Evolutionary conservation across 1,140 invertebrate species (phyloP).

Genomic region (Gryllus bimaculatus): DNA sequence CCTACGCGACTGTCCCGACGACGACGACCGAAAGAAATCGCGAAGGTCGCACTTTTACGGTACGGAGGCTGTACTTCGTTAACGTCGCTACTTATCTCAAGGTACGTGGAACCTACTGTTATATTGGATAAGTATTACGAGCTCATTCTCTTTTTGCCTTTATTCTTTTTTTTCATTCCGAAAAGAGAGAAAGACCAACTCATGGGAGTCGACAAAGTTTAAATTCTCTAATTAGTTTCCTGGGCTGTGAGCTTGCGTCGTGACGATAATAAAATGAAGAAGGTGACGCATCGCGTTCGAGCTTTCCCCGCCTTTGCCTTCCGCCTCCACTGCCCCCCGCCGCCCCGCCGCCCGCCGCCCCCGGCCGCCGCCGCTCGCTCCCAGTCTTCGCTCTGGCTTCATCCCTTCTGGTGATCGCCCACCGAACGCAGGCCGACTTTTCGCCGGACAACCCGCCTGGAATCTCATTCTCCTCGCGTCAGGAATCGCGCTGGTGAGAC

Average conservation of each 20-base stretch:
- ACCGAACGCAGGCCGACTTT: neutral
- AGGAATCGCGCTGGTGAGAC: neutral
- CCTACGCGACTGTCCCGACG: neutral
- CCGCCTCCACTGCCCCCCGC: neutral
- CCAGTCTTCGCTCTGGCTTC: neutral
- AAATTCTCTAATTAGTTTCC: neutral
- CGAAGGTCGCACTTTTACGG: neutral
- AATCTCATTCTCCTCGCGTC: neutral
- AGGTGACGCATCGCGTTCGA: neutral
- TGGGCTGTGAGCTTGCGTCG: neutral
- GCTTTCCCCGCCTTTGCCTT: neutral
- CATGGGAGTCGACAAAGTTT: neutral
- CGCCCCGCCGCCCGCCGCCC: no score
- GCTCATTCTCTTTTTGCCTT: neutral
- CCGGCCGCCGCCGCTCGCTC: no score
- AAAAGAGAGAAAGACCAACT: neutral
- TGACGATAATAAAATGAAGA: conserved; percentile 5
- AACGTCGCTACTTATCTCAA: neutral
- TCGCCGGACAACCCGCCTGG: neutral
- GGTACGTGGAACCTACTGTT: neutral
- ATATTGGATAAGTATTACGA: conserved; percentile 1
- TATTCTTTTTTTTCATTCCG: neutral
- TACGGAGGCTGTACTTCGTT: neutral
- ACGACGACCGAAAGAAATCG: neutral
- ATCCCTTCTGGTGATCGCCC: neutral